A percentile compares a stretch with the other conserved stretches of the same genome.
These are phyloP conservation scores for Delichon dasypus DNA, from an alignment of 2,797 vertebrate genomes.

Conservation along the genomic window DNA sequence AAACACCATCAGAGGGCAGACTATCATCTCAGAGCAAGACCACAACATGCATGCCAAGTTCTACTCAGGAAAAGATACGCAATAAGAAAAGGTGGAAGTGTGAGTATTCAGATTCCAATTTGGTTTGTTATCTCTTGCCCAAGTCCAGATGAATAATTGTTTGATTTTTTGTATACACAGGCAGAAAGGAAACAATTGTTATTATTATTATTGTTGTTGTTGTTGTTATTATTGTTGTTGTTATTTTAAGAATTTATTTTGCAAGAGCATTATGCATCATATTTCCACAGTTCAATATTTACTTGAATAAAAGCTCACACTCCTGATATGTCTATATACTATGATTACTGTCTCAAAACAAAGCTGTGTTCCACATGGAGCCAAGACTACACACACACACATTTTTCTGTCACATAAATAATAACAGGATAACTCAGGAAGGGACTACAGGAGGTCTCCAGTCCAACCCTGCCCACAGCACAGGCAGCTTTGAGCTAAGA, in stretches of 20 bases:
- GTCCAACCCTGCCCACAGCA: not conserved
- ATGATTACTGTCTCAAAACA: not conserved
- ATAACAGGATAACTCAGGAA: not conserved
- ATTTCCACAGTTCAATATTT: not conserved
- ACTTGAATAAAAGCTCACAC: not conserved
- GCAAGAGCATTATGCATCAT: fast-evolving
- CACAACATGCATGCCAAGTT: not conserved
- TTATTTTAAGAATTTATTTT: not conserved
- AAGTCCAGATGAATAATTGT: not conserved
- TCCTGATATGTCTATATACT: not conserved
- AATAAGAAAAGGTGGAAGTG: not conserved
- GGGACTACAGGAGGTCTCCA: not conserved
- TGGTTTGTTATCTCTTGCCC: not conserved
- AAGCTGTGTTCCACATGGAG: not conserved
- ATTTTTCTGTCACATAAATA: not conserved
- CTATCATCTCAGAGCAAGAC: not conserved
- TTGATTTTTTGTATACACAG: not conserved
- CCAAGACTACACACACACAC: not conserved
- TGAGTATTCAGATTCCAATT: not conserved
- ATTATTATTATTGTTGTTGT: not conserved
- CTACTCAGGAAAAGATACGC: not conserved
- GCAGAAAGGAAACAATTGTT: not conserved
- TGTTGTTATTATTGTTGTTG: not conserved
- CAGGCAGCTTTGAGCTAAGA: not conserved
- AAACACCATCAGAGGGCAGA: not conserved